Percentiles rank a stretch among this genome's conserved stretches.
Conservation (phyloP, 2,888 invertebrate species). For the Caenorhabditis japonica region DNA sequence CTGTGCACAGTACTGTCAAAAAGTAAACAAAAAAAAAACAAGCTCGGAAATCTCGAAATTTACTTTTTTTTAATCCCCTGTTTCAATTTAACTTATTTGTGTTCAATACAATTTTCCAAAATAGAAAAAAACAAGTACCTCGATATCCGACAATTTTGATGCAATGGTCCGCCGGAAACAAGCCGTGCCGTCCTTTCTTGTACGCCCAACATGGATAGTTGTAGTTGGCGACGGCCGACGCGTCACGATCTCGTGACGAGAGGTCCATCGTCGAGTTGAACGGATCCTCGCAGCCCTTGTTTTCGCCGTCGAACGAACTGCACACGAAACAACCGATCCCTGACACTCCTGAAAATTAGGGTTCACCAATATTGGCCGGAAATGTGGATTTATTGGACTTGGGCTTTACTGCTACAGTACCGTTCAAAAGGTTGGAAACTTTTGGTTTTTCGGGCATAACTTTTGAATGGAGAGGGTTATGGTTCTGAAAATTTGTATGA, state of each 20-base stretch:
- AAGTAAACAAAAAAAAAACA: not conserved
- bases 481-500: too few species aligned
- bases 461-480: too few species aligned
- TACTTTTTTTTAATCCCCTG: too few species aligned
- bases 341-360: conserved; percentile 41
- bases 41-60: too few species aligned
- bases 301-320: conserved; percentile 89
- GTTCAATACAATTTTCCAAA: too few species aligned
- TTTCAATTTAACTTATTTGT: too few species aligned
- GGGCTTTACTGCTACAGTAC: too few species aligned
- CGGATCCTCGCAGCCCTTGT: conserved; percentile 90
- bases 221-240: conserved; percentile 78
- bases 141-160: conserved; percentile 93
- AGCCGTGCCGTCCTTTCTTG: conserved; percentile 89
- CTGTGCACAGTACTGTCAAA: too few species aligned
- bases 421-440: too few species aligned
- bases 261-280: conserved; percentile 77
- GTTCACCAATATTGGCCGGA: conserved; percentile 6
- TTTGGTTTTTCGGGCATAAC: too few species aligned
- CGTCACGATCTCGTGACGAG: conserved; percentile 54
- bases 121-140: too few species aligned
- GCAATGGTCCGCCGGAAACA: conserved; percentile 96
- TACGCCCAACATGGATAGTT: conserved; percentile 95
- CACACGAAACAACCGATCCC: conserved; percentile 96
- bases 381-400: too few species aligned